Evolutionary conservation across 2,797 vertebrate genomes (phyloP).

Genomic region (Sparidentex hasta): DNA sequence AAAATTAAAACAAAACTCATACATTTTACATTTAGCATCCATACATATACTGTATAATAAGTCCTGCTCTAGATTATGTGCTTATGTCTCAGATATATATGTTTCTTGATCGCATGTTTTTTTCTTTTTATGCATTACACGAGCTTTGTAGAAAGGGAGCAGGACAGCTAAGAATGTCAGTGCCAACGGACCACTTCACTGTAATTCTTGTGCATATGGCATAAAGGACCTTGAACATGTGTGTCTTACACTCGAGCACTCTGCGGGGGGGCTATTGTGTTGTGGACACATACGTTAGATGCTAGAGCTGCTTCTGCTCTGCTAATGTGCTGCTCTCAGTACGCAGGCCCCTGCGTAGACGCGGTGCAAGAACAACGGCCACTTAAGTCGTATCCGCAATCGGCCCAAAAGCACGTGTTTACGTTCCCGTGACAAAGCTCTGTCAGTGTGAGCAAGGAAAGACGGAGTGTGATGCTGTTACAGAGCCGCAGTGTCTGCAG

Average conservation of each 20-base stretch:
- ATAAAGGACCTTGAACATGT: neutral
- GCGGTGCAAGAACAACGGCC: no score
- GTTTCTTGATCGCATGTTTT: neutral
- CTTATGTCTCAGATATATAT: no score
- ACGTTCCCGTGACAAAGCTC: neutral
- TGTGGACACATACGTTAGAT: neutral
- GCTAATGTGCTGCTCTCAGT: neutral
- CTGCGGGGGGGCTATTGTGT: no score
- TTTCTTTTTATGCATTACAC: neutral
- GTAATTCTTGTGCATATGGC: neutral
- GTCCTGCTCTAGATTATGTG: no score
- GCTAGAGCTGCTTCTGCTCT: neutral
- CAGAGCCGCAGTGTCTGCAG: neutral
- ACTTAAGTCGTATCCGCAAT: neutral
- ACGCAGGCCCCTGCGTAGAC: no score
- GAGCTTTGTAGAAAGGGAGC: neutral
- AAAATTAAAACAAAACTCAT: neutral
- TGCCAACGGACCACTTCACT: neutral
- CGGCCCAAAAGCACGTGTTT: neutral
- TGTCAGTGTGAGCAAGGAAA: neutral
- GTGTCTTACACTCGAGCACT: neutral
- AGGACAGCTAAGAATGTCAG: neutral
- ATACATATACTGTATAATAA: no score
- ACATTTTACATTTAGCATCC: no score
- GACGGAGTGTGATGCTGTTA: neutral